Conservation (phyloP, 2,113 vertebrate genomes). For the Myrmophylax atrothorax region DNA sequence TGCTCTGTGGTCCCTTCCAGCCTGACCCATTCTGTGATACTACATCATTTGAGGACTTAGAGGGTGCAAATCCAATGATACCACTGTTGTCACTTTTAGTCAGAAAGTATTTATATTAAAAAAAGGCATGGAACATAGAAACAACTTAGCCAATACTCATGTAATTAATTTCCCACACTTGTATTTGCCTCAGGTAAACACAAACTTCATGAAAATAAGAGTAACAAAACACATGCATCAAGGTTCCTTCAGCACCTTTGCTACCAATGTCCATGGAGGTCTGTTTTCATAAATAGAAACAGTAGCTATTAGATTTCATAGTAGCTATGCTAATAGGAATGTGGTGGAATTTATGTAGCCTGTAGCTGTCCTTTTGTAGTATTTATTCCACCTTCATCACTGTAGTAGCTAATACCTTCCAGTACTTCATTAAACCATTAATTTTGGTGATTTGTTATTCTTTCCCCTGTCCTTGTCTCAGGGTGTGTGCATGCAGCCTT, state of each 20-base stretch:
- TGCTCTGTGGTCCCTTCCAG: neutral
- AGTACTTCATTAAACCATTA: constrained; percentile 55
- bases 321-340: constrained; percentile 60
- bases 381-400: constrained; percentile 54
- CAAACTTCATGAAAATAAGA: constrained; percentile 66
- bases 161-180: constrained; percentile 63
- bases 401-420: constrained; percentile 48
- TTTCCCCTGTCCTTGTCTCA: constrained; percentile 31
- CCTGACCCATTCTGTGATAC: neutral
- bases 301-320: constrained; percentile 62
- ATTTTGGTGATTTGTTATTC: constrained; percentile 6
- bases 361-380: constrained; percentile 56
- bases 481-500: constrained; percentile 51
- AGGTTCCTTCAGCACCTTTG: constrained; percentile 60
- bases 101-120: neutral
- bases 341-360: constrained; percentile 57
- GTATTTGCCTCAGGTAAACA: constrained; percentile 68
- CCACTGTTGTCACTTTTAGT: neutral
- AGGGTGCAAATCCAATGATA: neutral
- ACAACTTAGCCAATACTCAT: constrained; percentile 27
- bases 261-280: constrained; percentile 60
- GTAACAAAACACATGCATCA: constrained; percentile 68
- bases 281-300: constrained; percentile 63
- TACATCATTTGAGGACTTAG: neutral
- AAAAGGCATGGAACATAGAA: constrained; percentile 13